phyloP scores from a whole-genome alignment of 1,140 invertebrate genomes.

The Thaumetopoea pityocampa region DNA sequence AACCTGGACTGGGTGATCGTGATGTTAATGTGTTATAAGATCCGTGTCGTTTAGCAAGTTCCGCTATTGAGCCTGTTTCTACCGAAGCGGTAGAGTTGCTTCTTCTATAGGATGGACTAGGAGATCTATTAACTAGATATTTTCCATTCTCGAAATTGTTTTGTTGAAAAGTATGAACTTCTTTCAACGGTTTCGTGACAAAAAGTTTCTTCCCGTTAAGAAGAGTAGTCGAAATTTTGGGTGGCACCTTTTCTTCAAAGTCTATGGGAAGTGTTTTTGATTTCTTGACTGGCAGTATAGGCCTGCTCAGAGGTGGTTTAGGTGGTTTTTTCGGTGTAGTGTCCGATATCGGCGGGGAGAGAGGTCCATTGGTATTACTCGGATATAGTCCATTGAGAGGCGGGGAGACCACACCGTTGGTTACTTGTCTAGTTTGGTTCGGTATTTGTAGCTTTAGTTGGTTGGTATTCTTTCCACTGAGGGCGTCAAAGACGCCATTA shows the following conservation, averaged over 20 bases:
- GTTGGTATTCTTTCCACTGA: conserved; percentile 28
- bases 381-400: conserved; percentile 25
- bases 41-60: conserved; percentile 59
- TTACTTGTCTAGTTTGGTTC: conserved; percentile 33
- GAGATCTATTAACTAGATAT: conserved; percentile 51
- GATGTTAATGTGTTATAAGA: conserved; percentile 49
- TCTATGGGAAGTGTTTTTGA: conserved; percentile 68
- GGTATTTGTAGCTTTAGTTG: conserved; percentile 52
- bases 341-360: conserved; percentile 59
- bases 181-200: conserved; percentile 66
- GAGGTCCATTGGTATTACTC: conserved; percentile 42
- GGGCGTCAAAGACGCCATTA: conserved; percentile 17
- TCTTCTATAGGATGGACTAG: conserved; percentile 60
- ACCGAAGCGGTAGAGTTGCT: conserved; percentile 53
- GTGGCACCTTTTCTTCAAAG: conserved; percentile 56
- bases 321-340: conserved; percentile 59
- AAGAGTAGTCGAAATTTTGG: conserved; percentile 40
- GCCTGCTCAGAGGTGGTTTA: conserved; percentile 43
- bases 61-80: conserved; percentile 71
- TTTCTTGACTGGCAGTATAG: conserved; percentile 66
- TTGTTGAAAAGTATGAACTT: conserved; percentile 59
- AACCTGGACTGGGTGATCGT: conserved; percentile 64
- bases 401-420: conserved; percentile 40
- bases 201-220: conserved; percentile 58
- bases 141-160: conserved; percentile 42